Base-by-base conservation (phyloP, 2,113 vertebrate genomes). In the Podarcis muralis region DNA sequence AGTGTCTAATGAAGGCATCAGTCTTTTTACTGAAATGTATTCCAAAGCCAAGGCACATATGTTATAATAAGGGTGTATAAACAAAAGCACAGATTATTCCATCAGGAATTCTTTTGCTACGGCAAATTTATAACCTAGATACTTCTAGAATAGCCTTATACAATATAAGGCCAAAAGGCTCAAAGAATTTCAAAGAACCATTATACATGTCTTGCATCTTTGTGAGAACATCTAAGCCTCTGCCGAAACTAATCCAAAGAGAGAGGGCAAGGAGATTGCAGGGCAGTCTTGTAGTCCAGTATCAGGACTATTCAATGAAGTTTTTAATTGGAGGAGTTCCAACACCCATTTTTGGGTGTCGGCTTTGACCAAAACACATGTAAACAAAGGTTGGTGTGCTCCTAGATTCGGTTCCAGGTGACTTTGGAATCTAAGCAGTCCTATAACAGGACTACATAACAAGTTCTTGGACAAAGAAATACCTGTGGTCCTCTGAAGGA, bases 61-160 rank as follows among this genome's bases (percentile, higher is more conserved):
- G 85, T 88, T 91, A 62, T 92, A 92, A 84, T 25, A 87, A 88
- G 80, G 18, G 43, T 23, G 86, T 87, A 85, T 91, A 92, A 84
- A 93, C 90, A 90, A 90, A 85, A 2, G 79, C 2, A 78, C 37
- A 81, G 88, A 69, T 89, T 75, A 57, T 92, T 94, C 90, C 92
- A 92, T 91, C 74, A 91, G 93, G 87, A 91, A 65, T 40, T 35
- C 4, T 76, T 76, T 81, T 30, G 32, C 32, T n/a, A 62, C 18
- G 75, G 83, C 90, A 91, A 83, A 69, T 87, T 89, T 90, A 83
- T 86, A 94, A 91, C 79, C 90, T 13, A 35, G 83, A 86, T 91
- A 83, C 86, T 83, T 84, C 2, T 81, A 48, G 35, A 62, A 65
- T 15, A 85, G 72, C 20, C 35, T 7, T 65, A 25, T 32, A 85